Base-by-base conservation (phyloP, 2,888 invertebrate species). In the Dinocampus coccinellae region DNA sequence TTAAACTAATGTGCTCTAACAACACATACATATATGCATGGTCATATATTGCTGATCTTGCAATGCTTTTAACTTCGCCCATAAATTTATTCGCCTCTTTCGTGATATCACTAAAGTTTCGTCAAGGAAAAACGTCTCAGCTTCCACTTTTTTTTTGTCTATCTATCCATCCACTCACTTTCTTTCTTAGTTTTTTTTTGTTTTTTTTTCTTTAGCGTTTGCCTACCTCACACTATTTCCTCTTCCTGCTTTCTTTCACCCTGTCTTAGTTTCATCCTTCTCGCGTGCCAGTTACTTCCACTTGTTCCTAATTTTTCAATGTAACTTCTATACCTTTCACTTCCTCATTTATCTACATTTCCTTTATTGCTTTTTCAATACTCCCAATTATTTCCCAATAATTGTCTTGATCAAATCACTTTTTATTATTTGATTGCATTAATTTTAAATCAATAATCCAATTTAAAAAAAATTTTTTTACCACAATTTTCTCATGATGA, bases 41-140 rank as follows among this genome's bases (percentile, higher is more conserved):
- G 26, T 78, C 78, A 75, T 78, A 80, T 79, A 79, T 75, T 76
- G 78, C 77, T 75, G 79, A 81, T 82, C 83, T 80, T 78, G 82
- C 81, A 79, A 81, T 81, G 81, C 84, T 83, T 81, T 83, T 82
- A 85, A 85, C 85, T 85, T 85, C 82, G 71, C 75, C 81, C 84
- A 83, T 85, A 85, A 85, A 85, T 85, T 85, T 85, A 84, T 85
- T 84, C 84, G 78, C 81, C 74, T 73, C 63, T 67, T 75, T 74
- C 75, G 76, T 78, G 79, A 81, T 81, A 81, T 80, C 77, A 79
- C 78, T 80, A 80, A 84, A 84, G 81, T 84, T 84, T 84, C 82
- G 83, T 83, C 82, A 83, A 83, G 81, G 74, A 82, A 76, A 72
- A 73, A 63, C 67, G 61, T 65, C 70, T 57, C 73, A 63, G 68